These are phyloP conservation scores for Drosophila teissieri DNA, from an alignment of 1,140 invertebrate species.

Conservation along the genomic window DNA sequence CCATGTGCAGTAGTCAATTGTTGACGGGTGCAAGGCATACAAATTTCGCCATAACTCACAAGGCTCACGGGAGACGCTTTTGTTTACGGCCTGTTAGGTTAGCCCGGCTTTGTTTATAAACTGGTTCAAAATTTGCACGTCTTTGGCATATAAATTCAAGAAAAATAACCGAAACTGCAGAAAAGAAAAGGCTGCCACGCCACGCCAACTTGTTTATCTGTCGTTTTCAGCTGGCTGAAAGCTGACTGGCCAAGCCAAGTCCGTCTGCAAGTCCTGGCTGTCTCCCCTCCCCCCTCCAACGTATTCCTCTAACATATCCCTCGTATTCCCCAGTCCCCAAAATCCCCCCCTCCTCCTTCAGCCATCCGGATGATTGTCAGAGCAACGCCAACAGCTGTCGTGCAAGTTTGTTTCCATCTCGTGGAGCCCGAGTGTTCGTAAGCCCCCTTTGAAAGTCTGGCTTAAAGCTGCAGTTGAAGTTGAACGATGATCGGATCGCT, in stretches of 20 bases:
- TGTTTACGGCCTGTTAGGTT: slow-evolving; percentile 51
- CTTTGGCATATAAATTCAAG: slow-evolving; percentile 68
- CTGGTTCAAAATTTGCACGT: slow-evolving; percentile 80
- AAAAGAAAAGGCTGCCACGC: slow-evolving; percentile 32
- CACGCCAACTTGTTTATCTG: slow-evolving; percentile 72
- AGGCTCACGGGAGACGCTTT: slow-evolving; percentile 30
- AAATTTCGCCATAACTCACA: slow-evolving; percentile 69
- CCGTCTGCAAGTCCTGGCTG: slow-evolving; percentile 36
- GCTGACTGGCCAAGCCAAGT: slow-evolving; percentile 36
- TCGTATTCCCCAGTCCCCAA: neutral
- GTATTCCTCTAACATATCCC: slow-evolving; percentile 35
- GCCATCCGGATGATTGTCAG: slow-evolving; percentile 49
- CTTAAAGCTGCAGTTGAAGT: slow-evolving; percentile 6
- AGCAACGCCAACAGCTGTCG: slow-evolving; percentile 75
- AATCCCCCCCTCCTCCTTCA: neutral
- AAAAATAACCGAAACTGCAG: slow-evolving; percentile 34
- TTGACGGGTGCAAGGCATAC: slow-evolving; percentile 70
- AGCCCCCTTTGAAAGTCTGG: slow-evolving; percentile 5
- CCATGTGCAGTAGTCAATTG: slow-evolving; percentile 35
- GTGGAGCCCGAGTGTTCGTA: slow-evolving; percentile 11
- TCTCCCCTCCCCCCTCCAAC: neutral
- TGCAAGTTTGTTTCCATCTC: slow-evolving; percentile 62
- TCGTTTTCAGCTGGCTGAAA: slow-evolving; percentile 69
- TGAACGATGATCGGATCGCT: slow-evolving; percentile 36
- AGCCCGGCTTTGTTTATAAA: slow-evolving; percentile 72